These are phyloP conservation scores for Buceros bicornis DNA, from an alignment of 2,797 vertebrate genomes.

Conservation along the genomic window DNA sequence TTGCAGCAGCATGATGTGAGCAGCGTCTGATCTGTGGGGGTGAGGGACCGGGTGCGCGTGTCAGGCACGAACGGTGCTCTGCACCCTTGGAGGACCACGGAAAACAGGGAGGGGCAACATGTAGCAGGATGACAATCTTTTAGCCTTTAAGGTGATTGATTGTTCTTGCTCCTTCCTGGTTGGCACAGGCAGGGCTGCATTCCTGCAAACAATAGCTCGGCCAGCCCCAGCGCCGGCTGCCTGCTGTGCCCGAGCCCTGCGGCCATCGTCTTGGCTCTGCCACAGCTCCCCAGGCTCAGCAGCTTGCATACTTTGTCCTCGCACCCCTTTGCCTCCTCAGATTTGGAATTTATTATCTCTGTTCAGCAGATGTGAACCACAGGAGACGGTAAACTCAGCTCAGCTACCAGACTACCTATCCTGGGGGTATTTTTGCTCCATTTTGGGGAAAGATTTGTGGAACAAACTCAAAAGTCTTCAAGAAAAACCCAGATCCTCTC, in stretches of 20 bases:
- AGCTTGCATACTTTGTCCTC: neutral
- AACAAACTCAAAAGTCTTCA: neutral
- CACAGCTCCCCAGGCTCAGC: neutral
- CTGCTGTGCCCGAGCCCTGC: neutral
- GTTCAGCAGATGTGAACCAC: neutral
- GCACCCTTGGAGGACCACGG: rapidly evolving
- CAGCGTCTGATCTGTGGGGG: rapidly evolving
- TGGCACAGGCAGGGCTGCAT: conserved; percentile 21
- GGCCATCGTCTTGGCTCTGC: neutral
- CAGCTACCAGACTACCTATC: neutral
- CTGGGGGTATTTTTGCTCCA: neutral
- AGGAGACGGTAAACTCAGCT: neutral
- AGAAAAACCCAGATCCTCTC: neutral
- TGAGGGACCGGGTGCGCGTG: neutral
- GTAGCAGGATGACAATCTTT: neutral
- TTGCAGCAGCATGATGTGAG: neutral
- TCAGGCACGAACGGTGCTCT: neutral
- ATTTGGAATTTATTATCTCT: neutral
- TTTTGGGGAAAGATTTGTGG: neutral
- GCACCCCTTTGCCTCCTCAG: neutral
- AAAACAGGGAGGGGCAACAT: neutral
- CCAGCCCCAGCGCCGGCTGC: neutral
- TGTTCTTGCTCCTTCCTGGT: conserved; percentile 49
- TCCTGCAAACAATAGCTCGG: conserved; percentile 23
- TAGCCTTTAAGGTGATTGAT: neutral